Evolutionary conservation across 2,888 invertebrate species (phyloP).

Genomic region (Polydrusus tereticollis): DNA sequence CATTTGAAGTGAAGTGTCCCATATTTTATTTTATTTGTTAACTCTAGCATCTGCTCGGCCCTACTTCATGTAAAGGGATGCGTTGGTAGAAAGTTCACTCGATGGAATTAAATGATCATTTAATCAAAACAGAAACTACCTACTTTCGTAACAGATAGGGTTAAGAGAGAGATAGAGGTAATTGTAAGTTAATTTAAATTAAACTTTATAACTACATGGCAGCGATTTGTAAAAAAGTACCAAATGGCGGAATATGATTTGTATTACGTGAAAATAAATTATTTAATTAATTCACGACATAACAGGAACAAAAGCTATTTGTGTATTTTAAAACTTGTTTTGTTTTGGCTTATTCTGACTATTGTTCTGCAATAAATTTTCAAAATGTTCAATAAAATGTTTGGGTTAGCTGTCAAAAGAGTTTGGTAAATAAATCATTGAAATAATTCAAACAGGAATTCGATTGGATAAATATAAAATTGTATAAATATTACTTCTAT

Average conservation of each 20-base stretch:
- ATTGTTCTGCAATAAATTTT: conserved; percentile 10
- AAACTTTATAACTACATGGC: not conserved
- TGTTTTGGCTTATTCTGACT: conserved; percentile 1
- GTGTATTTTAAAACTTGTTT: conserved; percentile 7
- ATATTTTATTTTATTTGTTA: too few relatives aligned
- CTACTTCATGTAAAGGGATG: too few relatives aligned
- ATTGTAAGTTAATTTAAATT: too few relatives aligned
- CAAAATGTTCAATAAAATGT: conserved; percentile 9
- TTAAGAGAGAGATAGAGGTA: too few relatives aligned
- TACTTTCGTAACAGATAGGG: too few relatives aligned
- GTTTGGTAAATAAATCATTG: conserved; percentile 8
- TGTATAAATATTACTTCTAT: conserved; percentile 6
- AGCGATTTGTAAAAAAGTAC: not conserved
- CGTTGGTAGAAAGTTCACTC: too few relatives aligned
- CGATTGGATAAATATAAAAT: not conserved
- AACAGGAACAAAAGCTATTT: not conserved
- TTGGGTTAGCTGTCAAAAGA: not conserved
- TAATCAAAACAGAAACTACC: too few relatives aligned
- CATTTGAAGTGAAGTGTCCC: too few relatives aligned
- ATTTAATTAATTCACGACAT: conserved; percentile 1
- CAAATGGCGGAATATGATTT: not conserved
- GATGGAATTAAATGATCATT: too few relatives aligned
- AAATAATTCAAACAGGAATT: not conserved
- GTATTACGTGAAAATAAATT: not conserved
- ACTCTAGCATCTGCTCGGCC: too few relatives aligned